These are phyloP conservation scores for Xanthorhoe spadicearia DNA, from an alignment of 2,888 invertebrate genomes.

Conservation along the genomic window DNA sequence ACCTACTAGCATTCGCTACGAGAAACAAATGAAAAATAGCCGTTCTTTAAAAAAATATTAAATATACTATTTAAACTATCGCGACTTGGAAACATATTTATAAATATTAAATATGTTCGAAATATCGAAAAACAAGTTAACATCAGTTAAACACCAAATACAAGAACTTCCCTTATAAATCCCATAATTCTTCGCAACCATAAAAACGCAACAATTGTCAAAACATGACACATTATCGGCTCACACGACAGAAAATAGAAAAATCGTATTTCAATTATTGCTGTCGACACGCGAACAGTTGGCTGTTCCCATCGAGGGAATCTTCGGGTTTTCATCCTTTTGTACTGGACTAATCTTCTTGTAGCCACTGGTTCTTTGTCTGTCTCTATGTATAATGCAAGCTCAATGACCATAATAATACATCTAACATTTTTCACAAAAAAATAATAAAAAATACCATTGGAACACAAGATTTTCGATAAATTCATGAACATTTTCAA, in stretches of 20 bases:
- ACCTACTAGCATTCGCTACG: too few species aligned
- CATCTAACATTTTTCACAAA: background rate
- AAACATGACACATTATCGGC: slow-evolving; percentile 61
- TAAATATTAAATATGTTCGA: too few species aligned
- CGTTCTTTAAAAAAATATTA: too few species aligned
- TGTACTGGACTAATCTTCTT: slow-evolving; percentile 14
- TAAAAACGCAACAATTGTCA: slow-evolving; percentile 48
- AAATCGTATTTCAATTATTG: slow-evolving; percentile 76
- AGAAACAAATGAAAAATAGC: too few species aligned
- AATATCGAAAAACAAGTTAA: too few species aligned
- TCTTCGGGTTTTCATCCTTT: slow-evolving; percentile 30
- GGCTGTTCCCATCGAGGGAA: slow-evolving; percentile 63
- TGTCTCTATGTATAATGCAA: background rate
- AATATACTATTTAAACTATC: too few species aligned
- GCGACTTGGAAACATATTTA: too few species aligned
- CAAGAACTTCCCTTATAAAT: slow-evolving; percentile 24
- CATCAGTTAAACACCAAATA: slow-evolving; percentile 20
- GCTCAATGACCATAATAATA: background rate
- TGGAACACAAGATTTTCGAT: too few species aligned
- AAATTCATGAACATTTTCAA: too few species aligned
- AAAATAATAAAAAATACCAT: background rate
- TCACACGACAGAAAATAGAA: slow-evolving; percentile 66
- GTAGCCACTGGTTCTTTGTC: background rate
- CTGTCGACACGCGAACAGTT: slow-evolving; percentile 72
- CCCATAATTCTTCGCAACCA: slow-evolving; percentile 28